These are phyloP conservation scores for Agrochola circellaris DNA, from an alignment of 2,888 invertebrate species.

Conservation along the genomic window DNA sequence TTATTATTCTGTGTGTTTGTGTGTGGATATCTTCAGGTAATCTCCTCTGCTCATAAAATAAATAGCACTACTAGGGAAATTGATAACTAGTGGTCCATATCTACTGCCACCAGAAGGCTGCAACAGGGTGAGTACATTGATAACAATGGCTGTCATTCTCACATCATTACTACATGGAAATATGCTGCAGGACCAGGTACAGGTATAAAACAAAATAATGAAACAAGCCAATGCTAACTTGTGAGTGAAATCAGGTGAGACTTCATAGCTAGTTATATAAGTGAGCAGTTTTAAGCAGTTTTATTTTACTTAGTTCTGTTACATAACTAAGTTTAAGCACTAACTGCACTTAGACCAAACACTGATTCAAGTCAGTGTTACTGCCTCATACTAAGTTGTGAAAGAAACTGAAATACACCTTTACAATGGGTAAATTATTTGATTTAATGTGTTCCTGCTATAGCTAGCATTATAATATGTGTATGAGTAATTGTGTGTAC, in stretches of 20 bases:
- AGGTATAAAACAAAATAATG: constrained; percentile 11
- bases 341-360: constrained; percentile 17
- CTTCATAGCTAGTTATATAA: constrained; percentile 50
- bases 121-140: not conserved
- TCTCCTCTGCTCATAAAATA: not conserved
- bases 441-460: constrained; percentile 17
- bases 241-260: constrained; percentile 33
- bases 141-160: not conserved
- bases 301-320: constrained; percentile 53
- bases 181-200: not conserved
- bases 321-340: constrained; percentile 40
- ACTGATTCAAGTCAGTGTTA: not conserved
- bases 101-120: not conserved
- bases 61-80: not conserved
- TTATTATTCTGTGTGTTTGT: constrained; percentile 9
- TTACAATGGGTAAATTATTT: constrained; percentile 7
- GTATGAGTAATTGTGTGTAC: constrained; percentile 17
- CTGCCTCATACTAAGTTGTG: constrained; percentile 9
- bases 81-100: no score
- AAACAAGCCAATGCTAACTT: constrained; percentile 5
- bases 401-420: constrained; percentile 13
- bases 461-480: not conserved
- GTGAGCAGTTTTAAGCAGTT: constrained; percentile 46
- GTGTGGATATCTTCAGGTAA: not conserved
- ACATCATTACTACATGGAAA: constrained; percentile 1